These are phyloP conservation scores for Isurus oxyrinchus DNA, from an alignment of 2,113 vertebrate species.

Conservation along the genomic window DNA sequence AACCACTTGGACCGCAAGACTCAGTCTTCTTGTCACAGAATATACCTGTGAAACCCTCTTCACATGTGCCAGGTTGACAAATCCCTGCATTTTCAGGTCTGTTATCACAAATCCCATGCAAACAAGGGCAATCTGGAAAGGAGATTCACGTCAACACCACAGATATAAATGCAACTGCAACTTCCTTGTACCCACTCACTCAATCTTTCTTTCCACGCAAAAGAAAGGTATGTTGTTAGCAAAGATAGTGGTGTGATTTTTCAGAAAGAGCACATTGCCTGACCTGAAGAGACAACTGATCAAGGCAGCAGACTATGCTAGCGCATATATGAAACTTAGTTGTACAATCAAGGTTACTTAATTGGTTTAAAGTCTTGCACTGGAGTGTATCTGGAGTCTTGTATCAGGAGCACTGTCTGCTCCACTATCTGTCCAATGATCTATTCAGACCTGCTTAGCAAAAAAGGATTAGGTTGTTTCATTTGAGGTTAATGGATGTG, in stretches of 20 bases:
- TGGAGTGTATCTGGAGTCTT: neutral
- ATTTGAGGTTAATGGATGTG: neutral
- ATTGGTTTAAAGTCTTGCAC: neutral
- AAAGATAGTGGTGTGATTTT: neutral
- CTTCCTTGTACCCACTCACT: neutral
- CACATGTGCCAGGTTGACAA: conserved; percentile 74
- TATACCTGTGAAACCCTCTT: conserved; percentile 67
- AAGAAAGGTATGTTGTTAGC: neutral
- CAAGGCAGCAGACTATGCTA: neutral
- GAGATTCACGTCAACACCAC: neutral
- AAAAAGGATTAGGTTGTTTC: neutral
- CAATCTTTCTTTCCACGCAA: neutral
- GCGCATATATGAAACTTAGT: neutral
- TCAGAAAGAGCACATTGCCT: neutral
- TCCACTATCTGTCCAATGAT: neutral
- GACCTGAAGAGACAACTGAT: neutral
- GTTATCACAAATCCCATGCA: conserved; percentile 91
- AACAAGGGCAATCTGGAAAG: conserved; percentile 73
- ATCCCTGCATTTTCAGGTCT: conserved; percentile 72
- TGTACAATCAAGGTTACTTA: neutral
- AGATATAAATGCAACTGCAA: neutral
- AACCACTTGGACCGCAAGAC: conserved; percentile 56
- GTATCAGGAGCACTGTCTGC: neutral
- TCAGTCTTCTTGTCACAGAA: conserved; percentile 66
- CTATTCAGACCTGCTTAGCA: neutral